These are phyloP conservation scores for Axis porcinus DNA, from an alignment of 2,113 vertebrate species.

Conservation along the genomic window DNA sequence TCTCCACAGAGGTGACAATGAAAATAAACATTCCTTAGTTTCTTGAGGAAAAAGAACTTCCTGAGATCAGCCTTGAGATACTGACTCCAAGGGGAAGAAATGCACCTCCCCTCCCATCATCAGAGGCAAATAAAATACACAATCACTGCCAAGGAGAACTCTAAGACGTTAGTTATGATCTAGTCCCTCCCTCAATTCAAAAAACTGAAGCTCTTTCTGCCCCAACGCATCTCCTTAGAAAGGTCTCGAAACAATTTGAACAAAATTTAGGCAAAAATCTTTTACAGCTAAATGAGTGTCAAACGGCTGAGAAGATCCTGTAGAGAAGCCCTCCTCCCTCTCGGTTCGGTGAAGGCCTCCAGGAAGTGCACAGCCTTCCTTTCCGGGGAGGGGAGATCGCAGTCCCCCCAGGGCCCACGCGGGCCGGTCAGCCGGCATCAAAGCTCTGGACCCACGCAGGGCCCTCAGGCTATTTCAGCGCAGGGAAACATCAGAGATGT, in stretches of 20 bases:
- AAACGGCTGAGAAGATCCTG: background rate
- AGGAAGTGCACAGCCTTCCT: background rate
- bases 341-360: background rate
- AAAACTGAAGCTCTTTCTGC: background rate
- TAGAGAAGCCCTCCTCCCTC: background rate
- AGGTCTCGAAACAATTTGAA: background rate
- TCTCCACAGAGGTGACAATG: background rate
- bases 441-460: too few relatives aligned
- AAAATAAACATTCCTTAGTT: background rate
- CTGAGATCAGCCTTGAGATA: background rate
- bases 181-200: background rate
- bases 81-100: background rate
- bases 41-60: background rate
- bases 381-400: background rate
- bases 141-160: fast-evolving
- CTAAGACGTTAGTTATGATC: too few relatives aligned
- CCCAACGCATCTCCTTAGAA: background rate
- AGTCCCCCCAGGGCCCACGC: too few relatives aligned
- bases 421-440: background rate
- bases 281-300: background rate
- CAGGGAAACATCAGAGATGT: background rate
- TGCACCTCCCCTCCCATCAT: fast-evolving
- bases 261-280: background rate
- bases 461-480: background rate
- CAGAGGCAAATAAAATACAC: background rate